Base-by-base conservation (phyloP, 2,888 invertebrate genomes). In the Incurvaria masculella region DNA sequence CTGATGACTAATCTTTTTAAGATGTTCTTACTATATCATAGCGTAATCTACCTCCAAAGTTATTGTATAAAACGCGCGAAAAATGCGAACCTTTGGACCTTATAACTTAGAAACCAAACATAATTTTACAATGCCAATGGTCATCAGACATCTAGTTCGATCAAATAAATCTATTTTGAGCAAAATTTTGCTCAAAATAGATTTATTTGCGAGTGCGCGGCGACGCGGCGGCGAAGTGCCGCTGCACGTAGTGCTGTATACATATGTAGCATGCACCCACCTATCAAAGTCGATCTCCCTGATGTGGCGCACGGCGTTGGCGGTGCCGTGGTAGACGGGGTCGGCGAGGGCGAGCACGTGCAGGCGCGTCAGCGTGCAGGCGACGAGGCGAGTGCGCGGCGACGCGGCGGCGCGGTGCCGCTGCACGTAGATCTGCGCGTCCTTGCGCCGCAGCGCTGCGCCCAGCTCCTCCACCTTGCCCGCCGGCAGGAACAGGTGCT, bases 181-280 rank as follows among this genome's bases (percentile, higher is more conserved):
- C n/a, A n/a, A n/a, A n/a, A n/a, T n/a, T n/a, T n/a, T n/a, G n/a
- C n/a, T n/a, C n/a, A n/a, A n/a, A n/a, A n/a, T n/a, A n/a, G n/a
- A n/a, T n/a, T n/a, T n/a, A n/a, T n/a, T n/a, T n/a, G 39, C 92
- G 81, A 57, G 80, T 52, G 64, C 81, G 53, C 72, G 81, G 58
- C 79, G 81, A 66, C 81, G 87, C 79, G 84, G 82, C 70, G 86
- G 90, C 65, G 47, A 75, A 65, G 27, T 41, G 41, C 21, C 95
- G 78, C 67, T 97, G 94, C 49, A 98, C 90, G 72, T 98, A 99
- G 60, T 98, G 97, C 68, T 96, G 94, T n/a, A n/a, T n/a, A n/a
- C n/a, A n/a, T n/a, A n/a, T n/a, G n/a, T n/a, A 23, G 10, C 23
- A 6, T 23, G 23, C 21, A 44, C 52, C 52, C 50, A 85, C 85